These are phyloP conservation scores for Tetranychus cinnabarinus DNA, from an alignment of 1,140 invertebrate genomes.

Conservation along the genomic window DNA sequence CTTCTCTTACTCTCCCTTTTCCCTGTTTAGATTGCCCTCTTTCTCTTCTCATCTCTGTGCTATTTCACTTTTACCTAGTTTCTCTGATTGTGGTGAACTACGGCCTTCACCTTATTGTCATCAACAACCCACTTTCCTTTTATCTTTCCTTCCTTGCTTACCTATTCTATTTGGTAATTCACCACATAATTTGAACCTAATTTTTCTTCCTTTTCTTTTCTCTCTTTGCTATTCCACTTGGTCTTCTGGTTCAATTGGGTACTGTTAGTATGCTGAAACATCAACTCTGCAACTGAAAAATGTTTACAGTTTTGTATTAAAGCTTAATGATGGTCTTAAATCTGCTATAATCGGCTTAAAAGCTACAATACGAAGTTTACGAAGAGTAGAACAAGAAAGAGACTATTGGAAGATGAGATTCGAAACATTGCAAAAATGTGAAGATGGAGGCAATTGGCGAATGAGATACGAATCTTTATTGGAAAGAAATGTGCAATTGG, in stretches of 20 bases:
- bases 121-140: background rate
- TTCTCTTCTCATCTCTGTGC: background rate
- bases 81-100: background rate
- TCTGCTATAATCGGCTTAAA: background rate
- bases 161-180: background rate
- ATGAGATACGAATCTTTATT: background rate
- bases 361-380: background rate
- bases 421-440: background rate
- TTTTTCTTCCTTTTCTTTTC: background rate
- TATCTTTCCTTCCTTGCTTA: background rate
- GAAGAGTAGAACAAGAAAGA: background rate
- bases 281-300: background rate
- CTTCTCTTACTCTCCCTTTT: background rate
- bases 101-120: too few relatives aligned
- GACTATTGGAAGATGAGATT: background rate
- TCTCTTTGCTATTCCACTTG: background rate
- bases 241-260: background rate
- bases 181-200: too few relatives aligned
- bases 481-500: background rate
- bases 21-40: background rate
- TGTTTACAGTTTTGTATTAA: background rate
- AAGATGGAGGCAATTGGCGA: background rate
- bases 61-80: background rate
- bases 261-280: background rate
- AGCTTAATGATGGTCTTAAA: background rate